These are phyloP conservation scores for Semotilus atromaculatus DNA, from an alignment of 2,797 vertebrate genomes.

Conservation along the genomic window DNA sequence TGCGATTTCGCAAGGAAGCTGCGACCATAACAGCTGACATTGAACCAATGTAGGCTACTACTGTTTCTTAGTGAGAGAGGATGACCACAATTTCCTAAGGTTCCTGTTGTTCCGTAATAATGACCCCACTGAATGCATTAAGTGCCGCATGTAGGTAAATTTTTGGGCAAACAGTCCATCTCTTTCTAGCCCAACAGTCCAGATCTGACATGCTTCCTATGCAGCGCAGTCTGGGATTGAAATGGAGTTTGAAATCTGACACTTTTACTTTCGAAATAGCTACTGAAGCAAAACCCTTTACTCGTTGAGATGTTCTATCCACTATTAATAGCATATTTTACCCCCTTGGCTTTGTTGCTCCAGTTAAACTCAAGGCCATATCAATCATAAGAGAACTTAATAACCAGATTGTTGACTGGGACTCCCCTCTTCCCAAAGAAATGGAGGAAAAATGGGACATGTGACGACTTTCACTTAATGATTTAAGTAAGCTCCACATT, in stretches of 20 bases:
- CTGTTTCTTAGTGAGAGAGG: too few relatives aligned
- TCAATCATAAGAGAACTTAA: constrained; percentile 42
- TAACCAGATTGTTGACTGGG: constrained; percentile 38
- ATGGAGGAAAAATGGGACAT: constrained; percentile 26
- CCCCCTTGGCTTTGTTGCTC: constrained; percentile 20
- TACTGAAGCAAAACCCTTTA: constrained; percentile 1
- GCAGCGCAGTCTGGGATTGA: constrained; percentile 37
- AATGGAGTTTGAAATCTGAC: constrained; percentile 37
- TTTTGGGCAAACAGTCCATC: too few relatives aligned
- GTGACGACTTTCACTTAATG: constrained; percentile 37
- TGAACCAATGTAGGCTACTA: too few relatives aligned
- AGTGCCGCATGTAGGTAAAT: too few relatives aligned
- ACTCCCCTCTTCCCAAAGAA: constrained; percentile 16
- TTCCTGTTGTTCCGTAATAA: too few relatives aligned
- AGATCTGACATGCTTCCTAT: too few relatives aligned
- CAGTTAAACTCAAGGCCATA: constrained; percentile 41
- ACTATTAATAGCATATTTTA: constrained; percentile 27
- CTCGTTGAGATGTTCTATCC: too few relatives aligned
- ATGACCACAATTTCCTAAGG: too few relatives aligned
- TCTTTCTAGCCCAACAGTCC: too few relatives aligned
- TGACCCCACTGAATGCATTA: too few relatives aligned
- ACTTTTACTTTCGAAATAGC: constrained; percentile 23
- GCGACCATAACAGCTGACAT: too few relatives aligned
- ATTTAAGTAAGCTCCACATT: constrained; percentile 11
- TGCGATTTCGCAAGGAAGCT: too few relatives aligned